These are phyloP conservation scores for Iguana delicatissima DNA, from an alignment of 2,797 vertebrate species.

Conservation along the genomic window DNA sequence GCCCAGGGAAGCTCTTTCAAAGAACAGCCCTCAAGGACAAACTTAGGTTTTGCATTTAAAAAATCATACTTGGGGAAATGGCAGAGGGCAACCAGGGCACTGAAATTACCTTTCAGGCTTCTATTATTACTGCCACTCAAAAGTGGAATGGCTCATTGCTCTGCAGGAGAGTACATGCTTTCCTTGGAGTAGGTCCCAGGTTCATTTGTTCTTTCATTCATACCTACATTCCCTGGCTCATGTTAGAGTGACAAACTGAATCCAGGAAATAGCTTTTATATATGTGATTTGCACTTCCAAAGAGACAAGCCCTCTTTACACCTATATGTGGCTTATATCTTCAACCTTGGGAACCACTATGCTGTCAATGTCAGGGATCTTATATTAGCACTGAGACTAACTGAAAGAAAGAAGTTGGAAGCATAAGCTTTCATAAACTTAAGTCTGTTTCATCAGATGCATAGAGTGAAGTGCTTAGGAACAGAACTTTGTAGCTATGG, in stretches of 20 bases:
- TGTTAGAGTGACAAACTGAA: neutral
- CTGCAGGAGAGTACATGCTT: neutral
- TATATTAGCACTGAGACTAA: neutral
- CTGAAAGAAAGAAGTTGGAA: too few relatives aligned
- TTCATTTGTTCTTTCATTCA: neutral
- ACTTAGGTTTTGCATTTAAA: conserved; percentile 33
- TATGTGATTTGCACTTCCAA: neutral
- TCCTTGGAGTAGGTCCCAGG: neutral
- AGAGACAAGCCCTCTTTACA: neutral
- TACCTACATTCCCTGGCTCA: neutral
- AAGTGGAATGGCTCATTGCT: neutral
- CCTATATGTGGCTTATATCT: neutral
- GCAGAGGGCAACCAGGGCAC: neutral
- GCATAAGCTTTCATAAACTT: too few relatives aligned
- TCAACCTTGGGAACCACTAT: neutral
- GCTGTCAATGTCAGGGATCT: neutral
- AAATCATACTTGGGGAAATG: neutral
- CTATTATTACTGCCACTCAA: neutral
- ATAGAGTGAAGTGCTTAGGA: too few relatives aligned
- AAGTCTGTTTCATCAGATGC: too few relatives aligned
- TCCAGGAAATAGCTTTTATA: neutral
- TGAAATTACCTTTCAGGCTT: neutral
- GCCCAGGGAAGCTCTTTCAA: conserved; percentile 17
- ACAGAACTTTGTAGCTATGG: too few relatives aligned
- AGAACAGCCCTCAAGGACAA: conserved; percentile 28